Conservation (phyloP, 2,797 vertebrate genomes). For the Coccyzus lansbergi region DNA sequence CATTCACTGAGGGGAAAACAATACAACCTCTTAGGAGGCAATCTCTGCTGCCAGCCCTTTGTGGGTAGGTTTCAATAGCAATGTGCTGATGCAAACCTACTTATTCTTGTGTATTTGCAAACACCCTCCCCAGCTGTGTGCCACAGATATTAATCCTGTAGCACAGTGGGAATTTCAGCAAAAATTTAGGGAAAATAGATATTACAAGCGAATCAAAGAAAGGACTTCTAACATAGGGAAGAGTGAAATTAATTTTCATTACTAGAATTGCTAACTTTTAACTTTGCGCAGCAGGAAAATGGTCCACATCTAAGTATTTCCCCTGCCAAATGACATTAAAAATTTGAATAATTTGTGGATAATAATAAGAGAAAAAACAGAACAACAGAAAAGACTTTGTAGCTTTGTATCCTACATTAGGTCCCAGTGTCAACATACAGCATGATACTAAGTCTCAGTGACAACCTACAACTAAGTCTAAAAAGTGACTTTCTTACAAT, state of each 20-base stretch:
- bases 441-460: not conserved
- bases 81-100: not conserved
- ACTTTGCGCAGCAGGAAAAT: not conserved
- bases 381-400: not conserved
- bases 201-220: not conserved
- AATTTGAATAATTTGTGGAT: not conserved
- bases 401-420: not conserved
- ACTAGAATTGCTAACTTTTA: not conserved
- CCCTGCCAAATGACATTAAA: not conserved
- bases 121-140: not conserved
- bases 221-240: not conserved
- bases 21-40: conserved; percentile 1
- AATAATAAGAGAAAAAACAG: not conserved
- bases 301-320: not conserved
- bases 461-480: not conserved
- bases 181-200: not conserved
- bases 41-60: conserved; percentile 4
- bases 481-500: not conserved
- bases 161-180: not conserved
- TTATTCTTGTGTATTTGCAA: conserved; percentile 4
- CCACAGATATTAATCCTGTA: not conserved
- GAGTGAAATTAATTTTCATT: not conserved
- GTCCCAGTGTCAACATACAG: not conserved
- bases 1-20: conserved; percentile 16
- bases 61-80: conserved; percentile 16